phyloP scores from a whole-genome alignment of 2,797 vertebrate genomes.

The Pseudochirops corinnae region DNA sequence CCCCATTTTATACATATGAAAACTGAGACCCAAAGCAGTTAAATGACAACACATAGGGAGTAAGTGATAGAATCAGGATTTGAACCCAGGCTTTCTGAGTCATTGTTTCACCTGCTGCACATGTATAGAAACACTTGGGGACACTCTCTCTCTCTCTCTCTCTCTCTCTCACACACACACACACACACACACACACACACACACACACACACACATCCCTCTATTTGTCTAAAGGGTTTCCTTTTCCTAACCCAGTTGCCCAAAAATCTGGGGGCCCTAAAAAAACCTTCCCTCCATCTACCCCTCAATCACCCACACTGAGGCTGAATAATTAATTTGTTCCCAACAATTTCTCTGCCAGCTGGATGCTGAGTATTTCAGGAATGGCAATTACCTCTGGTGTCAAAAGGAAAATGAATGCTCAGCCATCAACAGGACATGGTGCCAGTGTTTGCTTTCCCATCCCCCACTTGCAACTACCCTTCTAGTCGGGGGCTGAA shows the following conservation, averaged over 20 bases:
- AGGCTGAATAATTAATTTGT: slow-evolving; percentile 87
- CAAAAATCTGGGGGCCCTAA: slow-evolving; percentile 74
- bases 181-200: slow-evolving; percentile 55
- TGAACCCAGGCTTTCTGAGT: not conserved
- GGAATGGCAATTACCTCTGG: slow-evolving; percentile 83
- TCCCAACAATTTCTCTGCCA: slow-evolving; percentile 82
- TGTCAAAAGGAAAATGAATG: slow-evolving; percentile 82
- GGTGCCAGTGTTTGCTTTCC: slow-evolving; percentile 67
- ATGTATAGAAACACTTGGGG: not conserved
- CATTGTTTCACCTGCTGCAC: not conserved
- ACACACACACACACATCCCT: slow-evolving; percentile 37
- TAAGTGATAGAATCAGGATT: not conserved
- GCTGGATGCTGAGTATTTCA: slow-evolving; percentile 82
- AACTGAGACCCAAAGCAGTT: not conserved
- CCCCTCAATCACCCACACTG: slow-evolving; percentile 83
- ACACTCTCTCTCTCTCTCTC: no score
- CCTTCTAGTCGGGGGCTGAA: not conserved
- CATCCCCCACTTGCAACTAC: slow-evolving; percentile 65
- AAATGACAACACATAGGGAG: not conserved
- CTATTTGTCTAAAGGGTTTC: slow-evolving; percentile 66
- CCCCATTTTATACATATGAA: not conserved
- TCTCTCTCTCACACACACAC: slow-evolving; percentile 20
- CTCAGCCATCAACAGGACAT: slow-evolving; percentile 80
- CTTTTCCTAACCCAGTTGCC: slow-evolving; percentile 74
- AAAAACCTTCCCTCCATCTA: slow-evolving; percentile 80